Conservation (phyloP, 2,797 vertebrate genomes). For the Platalea minor region DNA sequence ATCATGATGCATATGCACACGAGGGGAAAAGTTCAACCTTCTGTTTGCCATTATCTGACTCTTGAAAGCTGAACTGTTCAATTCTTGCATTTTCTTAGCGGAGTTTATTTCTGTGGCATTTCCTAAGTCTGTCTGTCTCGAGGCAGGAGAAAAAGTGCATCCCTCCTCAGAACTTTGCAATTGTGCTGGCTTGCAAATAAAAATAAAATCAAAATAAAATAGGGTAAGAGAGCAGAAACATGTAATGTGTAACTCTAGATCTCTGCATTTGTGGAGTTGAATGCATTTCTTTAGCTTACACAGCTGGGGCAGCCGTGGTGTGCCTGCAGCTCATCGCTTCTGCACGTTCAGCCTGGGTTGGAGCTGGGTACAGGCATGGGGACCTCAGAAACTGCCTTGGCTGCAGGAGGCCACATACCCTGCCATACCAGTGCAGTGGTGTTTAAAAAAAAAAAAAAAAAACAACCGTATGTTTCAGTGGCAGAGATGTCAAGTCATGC, state of each 20-base stretch:
- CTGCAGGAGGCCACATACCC: not conserved
- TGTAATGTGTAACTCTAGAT: not conserved
- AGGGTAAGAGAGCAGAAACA: not conserved
- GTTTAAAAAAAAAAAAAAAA: not conserved
- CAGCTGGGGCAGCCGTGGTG: not conserved
- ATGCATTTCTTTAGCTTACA: not conserved
- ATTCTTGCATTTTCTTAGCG: conserved; percentile 34
- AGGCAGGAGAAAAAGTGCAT: not conserved
- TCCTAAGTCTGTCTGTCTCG: conserved; percentile 16
- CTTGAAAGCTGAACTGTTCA: conserved; percentile 58
- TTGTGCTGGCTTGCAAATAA: conserved; percentile 6
- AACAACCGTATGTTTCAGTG: not conserved
- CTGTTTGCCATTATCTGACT: conserved; percentile 70
- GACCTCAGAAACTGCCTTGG: not conserved
- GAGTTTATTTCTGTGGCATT: conserved; percentile 50
- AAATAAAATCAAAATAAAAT: not conserved
- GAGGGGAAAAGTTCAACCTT: conserved; percentile 71
- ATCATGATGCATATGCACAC: conserved; percentile 65
- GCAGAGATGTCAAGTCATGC: not conserved
- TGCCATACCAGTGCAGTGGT: not conserved
- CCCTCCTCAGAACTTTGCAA: not conserved
- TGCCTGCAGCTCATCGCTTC: not conserved
- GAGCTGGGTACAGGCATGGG: not conserved
- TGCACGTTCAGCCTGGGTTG: not conserved
- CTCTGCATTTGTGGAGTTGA: accelerated